These are phyloP conservation scores for Subacronicta megacephala DNA, from an alignment of 2,888 invertebrate species.

Conservation along the genomic window DNA sequence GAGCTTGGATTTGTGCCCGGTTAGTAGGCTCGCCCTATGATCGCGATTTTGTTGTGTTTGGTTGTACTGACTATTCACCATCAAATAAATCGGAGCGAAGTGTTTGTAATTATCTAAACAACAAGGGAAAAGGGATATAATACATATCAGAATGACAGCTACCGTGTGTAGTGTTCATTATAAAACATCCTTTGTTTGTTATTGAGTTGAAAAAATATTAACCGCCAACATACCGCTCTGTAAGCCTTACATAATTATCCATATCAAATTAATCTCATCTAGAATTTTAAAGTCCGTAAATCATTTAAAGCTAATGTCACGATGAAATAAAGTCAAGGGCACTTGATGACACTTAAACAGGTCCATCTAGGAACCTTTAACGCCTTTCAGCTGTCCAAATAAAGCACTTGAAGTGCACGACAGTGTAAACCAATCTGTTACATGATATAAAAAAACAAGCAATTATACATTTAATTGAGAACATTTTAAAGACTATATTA, in stretches of 20 bases:
- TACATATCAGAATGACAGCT: no score
- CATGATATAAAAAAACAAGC: background rate
- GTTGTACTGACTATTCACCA: no score
- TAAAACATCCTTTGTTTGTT: no score
- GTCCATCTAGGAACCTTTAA: constrained; percentile 51
- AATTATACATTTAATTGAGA: background rate
- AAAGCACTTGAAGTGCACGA: constrained; percentile 31
- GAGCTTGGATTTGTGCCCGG: no score
- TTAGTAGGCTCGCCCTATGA: no score
- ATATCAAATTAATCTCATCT: background rate
- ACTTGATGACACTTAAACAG: constrained; percentile 38
- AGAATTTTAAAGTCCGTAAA: background rate
- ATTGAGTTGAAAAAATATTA: no score
- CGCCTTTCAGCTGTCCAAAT: constrained; percentile 33
- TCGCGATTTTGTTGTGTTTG: no score
- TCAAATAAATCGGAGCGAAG: no score
- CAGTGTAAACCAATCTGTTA: constrained; percentile 17
- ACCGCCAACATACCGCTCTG: no score
- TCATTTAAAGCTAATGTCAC: constrained; percentile 26
- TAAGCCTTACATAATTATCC: background rate
- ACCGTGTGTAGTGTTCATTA: no score
- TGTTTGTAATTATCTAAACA: no score
- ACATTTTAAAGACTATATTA: background rate
- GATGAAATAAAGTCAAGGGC: constrained; percentile 44
- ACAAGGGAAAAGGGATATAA: no score